These are phyloP conservation scores for Dendrolimus houi DNA, from an alignment of 2,888 invertebrate species.

Conservation along the genomic window DNA sequence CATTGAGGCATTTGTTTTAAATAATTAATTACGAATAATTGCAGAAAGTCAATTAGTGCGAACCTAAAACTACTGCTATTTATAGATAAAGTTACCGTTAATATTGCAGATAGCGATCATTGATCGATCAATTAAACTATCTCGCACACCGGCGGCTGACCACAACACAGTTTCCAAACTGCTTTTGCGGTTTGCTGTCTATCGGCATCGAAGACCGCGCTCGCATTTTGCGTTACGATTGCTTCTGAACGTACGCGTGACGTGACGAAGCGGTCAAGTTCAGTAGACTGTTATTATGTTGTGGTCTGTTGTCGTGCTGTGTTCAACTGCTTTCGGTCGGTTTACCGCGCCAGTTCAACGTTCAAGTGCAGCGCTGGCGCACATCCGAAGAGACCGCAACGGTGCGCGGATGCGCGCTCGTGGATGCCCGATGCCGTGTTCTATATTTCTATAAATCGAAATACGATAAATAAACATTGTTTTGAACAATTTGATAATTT, in stretches of 20 bases:
- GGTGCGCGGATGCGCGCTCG: conserved; percentile 46
- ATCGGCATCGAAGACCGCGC: conserved; percentile 19
- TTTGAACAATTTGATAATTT: conserved; percentile 18
- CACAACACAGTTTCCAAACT: conserved; percentile 52
- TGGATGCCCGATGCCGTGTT: conserved; percentile 28
- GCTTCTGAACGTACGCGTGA: conserved; percentile 30
- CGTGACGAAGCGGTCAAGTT: conserved; percentile 34
- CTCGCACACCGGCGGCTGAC: conserved; percentile 34
- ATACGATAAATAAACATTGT: conserved; percentile 20
- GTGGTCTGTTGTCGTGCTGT: conserved; percentile 10
- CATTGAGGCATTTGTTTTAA: not conserved
- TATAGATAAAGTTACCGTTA: conserved; percentile 25
- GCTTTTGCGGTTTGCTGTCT: conserved; percentile 53
- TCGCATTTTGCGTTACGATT: conserved; percentile 42
- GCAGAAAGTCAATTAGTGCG: conserved; percentile 32
- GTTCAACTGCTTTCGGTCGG: conserved; percentile 29
- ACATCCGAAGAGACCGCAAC: conserved; percentile 49
- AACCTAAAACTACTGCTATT: conserved; percentile 30
- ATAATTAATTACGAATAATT: conserved; percentile 15
- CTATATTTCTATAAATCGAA: conserved; percentile 14
- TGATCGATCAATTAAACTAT: conserved; percentile 54
- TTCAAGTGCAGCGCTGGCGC: conserved; percentile 64
- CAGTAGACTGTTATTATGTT: conserved; percentile 17
- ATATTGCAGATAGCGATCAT: conserved; percentile 22
- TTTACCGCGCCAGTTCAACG: conserved; percentile 59